Conservation (phyloP, 2,113 vertebrate genomes). For the Morphnarchus princeps region DNA sequence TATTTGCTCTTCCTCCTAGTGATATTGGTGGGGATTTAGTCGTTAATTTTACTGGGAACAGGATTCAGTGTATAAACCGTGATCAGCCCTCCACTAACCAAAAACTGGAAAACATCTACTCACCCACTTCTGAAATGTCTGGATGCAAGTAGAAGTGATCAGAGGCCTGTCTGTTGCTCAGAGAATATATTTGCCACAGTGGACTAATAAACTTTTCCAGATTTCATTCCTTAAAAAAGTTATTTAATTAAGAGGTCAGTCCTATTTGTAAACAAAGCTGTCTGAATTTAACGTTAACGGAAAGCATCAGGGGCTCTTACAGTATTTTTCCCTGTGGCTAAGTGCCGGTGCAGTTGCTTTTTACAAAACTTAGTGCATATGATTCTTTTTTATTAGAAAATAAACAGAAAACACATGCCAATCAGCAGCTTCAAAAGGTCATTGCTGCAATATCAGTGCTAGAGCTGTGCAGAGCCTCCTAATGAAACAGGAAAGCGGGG, state of each 20-base stretch:
- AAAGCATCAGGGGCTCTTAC: slow-evolving; percentile 1
- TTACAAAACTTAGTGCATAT: neutral
- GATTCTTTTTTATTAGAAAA: slow-evolving; percentile 33
- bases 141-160: neutral
- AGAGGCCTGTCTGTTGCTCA: neutral
- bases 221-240: neutral
- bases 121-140: neutral
- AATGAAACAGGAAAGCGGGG: neutral
- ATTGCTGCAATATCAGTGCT: neutral
- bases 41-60: neutral
- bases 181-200: neutral
- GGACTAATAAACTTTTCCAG: slow-evolving; percentile 13
- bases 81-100: neutral
- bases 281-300: neutral
- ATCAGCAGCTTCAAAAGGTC: neutral
- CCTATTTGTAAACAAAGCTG: slow-evolving; percentile 37
- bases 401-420: slow-evolving; percentile 30
- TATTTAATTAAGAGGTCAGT: neutral
- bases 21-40: neutral
- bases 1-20: neutral
- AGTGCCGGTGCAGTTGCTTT: neutral
- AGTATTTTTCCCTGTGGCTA: neutral
- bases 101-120: neutral
- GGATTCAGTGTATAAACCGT: neutral
- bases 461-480: neutral